Evolutionary conservation across 2,113 vertebrate genomes (phyloP).

Genomic region (Pardalotus punctatus): DNA sequence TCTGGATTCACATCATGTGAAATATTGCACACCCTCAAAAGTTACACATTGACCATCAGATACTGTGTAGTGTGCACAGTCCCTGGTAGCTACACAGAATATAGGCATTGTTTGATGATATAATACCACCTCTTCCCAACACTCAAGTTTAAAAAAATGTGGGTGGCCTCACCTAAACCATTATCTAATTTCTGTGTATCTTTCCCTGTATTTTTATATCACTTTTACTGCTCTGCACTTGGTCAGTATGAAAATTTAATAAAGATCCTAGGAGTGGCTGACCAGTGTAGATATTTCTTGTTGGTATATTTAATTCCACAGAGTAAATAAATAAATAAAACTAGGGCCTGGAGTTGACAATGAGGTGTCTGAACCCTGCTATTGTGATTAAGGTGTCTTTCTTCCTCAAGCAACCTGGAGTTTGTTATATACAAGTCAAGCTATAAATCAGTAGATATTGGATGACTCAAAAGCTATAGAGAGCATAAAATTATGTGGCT

Average conservation of each 20-base stretch:
- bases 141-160: not conserved
- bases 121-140: not conserved
- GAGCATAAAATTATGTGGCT: not conserved
- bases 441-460: not conserved
- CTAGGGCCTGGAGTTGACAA: not conserved
- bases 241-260: not conserved
- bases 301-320: not conserved
- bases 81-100: not conserved
- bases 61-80: not conserved
- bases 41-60: not conserved
- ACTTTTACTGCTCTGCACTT: not conserved
- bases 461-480: not conserved
- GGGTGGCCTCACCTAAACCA: not conserved
- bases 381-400: not conserved
- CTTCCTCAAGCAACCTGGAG: not conserved
- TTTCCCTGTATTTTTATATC: not conserved
- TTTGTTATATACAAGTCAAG: not conserved
- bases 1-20: not conserved
- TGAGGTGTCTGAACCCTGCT: not conserved
- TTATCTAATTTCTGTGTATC: not conserved
- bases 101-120: fast-evolving
- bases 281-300: not conserved
- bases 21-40: not conserved
- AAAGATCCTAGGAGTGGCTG: not conserved
- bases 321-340: not conserved